phyloP scores from a whole-genome alignment of 2,888 invertebrate genomes.

The Eupithecia tripunctaria region DNA sequence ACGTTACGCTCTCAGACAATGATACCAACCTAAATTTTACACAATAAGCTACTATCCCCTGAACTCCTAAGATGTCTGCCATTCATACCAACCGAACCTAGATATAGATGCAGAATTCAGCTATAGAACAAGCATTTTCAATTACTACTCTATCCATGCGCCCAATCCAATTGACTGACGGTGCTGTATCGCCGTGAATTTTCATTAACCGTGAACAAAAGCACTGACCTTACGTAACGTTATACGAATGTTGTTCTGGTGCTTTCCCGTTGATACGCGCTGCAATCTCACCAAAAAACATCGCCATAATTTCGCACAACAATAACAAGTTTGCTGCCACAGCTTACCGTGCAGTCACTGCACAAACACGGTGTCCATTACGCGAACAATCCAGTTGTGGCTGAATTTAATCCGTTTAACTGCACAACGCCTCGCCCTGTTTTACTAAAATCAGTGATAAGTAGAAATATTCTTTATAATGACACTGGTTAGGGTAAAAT shows the following conservation, averaged over 20 bases:
- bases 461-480: not conserved
- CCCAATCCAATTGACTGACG: not conserved
- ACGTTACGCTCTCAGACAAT: not conserved
- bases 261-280: not conserved
- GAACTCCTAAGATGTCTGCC: not conserved
- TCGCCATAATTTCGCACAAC: constrained; percentile 32
- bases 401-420: constrained; percentile 78
- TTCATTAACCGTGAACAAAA: not conserved
- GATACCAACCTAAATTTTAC: not conserved
- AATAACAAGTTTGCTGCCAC: constrained; percentile 59
- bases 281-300: constrained; percentile 22
- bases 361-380: constrained; percentile 66
- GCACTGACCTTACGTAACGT: not conserved
- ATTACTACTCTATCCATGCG: not conserved
- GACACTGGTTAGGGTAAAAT: not conserved
- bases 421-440: constrained; percentile 54
- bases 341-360: constrained; percentile 28
- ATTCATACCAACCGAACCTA: not conserved
- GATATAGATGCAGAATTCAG: not conserved
- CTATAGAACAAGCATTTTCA: not conserved
- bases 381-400: constrained; percentile 73
- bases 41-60: not conserved
- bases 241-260: not conserved
- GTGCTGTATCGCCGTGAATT: not conserved
- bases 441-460: constrained; percentile 5